phyloP scores from a whole-genome alignment of 2,113 vertebrate genomes.

The Hippocampus zosterae region DNA sequence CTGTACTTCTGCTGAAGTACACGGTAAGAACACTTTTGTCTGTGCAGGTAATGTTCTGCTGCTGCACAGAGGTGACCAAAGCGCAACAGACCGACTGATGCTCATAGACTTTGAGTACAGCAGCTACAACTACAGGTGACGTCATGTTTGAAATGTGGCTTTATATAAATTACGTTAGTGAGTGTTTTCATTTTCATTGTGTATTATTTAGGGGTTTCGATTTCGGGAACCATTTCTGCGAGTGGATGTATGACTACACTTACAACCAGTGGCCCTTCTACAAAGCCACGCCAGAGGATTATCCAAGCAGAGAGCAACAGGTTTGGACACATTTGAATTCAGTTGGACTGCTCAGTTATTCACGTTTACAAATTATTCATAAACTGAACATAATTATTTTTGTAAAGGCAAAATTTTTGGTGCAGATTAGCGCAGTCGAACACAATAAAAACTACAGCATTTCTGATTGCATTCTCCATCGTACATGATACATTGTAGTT shows the following conservation, averaged over 20 bases:
- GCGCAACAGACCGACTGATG: slow-evolving; percentile 78
- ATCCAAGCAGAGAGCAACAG: slow-evolving; percentile 82
- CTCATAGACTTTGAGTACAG: slow-evolving; percentile 97
- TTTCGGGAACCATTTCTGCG: slow-evolving; percentile 92
- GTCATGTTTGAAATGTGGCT: neutral
- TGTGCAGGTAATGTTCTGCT: slow-evolving; percentile 83
- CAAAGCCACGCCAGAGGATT: slow-evolving; percentile 75
- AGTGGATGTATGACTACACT: slow-evolving; percentile 90
- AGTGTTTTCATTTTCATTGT: neutral
- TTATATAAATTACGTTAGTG: neutral
- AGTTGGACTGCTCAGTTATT: neutral
- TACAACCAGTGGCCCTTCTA: slow-evolving; percentile 80
- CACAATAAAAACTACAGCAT: neutral
- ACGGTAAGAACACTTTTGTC: neutral
- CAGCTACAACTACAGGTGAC: slow-evolving; percentile 93
- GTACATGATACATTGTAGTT: neutral
- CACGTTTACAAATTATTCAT: neutral
- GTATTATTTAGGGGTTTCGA: slow-evolving; percentile 81
- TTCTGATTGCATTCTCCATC: neutral
- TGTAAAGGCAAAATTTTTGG: neutral
- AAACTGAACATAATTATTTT: neutral
- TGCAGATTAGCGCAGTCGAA: neutral
- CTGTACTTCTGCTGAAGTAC: neutral
- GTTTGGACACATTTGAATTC: slow-evolving; percentile 52
- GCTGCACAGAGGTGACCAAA: slow-evolving; percentile 59